Evolutionary conservation across 2,888 invertebrate species (phyloP).

Genomic region (Xiphydria camelus): DNA sequence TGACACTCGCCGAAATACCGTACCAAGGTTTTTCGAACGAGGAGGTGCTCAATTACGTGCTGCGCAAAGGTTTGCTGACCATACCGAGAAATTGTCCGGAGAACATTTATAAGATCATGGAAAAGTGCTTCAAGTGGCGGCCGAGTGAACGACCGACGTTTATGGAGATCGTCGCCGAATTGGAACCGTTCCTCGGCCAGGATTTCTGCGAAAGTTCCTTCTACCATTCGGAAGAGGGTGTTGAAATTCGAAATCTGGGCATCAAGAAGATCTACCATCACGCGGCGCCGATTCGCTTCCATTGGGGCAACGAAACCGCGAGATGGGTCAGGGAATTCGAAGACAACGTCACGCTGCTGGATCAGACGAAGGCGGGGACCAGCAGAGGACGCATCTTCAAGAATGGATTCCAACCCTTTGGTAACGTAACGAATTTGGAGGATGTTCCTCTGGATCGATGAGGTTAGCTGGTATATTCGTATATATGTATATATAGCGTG

Average conservation of each 20-base stretch:
- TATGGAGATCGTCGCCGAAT: conserved; percentile 62
- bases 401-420: conserved; percentile 58
- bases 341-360: conserved; percentile 47
- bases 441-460: conserved; percentile 45
- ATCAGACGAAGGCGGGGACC: conserved; percentile 43
- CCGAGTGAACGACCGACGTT: conserved; percentile 70
- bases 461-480: conserved; percentile 20
- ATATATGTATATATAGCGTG: too few species aligned
- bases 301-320: conserved; percentile 49
- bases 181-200: conserved; percentile 63
- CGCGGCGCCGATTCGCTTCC: conserved; percentile 43
- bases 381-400: conserved; percentile 55
- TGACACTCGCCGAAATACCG: conserved; percentile 75
- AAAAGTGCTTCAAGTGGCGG: conserved; percentile 69
- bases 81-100: conserved; percentile 70
- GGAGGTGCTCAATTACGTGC: conserved; percentile 63
- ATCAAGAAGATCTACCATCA: conserved; percentile 45
- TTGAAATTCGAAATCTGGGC: conserved; percentile 39
- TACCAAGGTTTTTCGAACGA: conserved; percentile 73
- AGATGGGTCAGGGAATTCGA: conserved; percentile 50
- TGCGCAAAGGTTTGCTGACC: conserved; percentile 63
- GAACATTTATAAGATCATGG: conserved; percentile 68
- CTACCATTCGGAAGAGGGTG: conserved; percentile 52
- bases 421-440: conserved; percentile 38
- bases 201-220: conserved; percentile 66